phyloP scores from a whole-genome alignment of 2,113 vertebrate genomes.

The Ictalurus furcatus region DNA sequence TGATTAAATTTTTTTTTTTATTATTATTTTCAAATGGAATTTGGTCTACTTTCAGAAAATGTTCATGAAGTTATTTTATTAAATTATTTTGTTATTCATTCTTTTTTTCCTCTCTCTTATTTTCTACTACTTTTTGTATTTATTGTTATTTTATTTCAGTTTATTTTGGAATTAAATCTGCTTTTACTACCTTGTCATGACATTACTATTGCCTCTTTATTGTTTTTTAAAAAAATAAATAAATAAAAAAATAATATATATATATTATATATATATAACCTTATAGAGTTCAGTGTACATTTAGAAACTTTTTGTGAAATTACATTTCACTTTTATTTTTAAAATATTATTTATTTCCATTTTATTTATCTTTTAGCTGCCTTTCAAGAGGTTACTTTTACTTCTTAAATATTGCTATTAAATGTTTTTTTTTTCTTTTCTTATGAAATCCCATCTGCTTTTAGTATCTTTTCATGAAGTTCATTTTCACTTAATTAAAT shows the following conservation, averaged over 20 bases:
- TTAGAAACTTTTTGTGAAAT: too few relatives aligned
- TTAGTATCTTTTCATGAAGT: not conserved
- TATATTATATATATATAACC: too few relatives aligned
- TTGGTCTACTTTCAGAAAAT: not conserved
- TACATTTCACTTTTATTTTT: not conserved
- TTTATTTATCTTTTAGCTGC: not conserved
- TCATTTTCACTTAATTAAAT: too few relatives aligned
- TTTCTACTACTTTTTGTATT: too few relatives aligned
- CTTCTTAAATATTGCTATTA: not conserved
- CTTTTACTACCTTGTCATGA: not conserved
- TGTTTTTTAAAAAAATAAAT: too few relatives aligned
- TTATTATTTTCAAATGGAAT: not conserved
- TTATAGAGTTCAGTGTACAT: not conserved
- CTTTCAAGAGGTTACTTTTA: not conserved
- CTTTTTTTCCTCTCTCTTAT: too few relatives aligned
- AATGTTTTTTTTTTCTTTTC: not conserved
- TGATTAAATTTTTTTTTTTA: not conserved
- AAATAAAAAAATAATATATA: too few relatives aligned
- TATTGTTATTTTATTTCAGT: not conserved
- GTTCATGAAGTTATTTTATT: not conserved
- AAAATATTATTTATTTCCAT: not conserved
- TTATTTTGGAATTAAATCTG: not conserved
- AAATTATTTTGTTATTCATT: not conserved
- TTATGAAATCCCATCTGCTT: not conserved
- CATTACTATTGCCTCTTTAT: too few relatives aligned